Conservation (phyloP, 2,888 invertebrate species). For the Automeris io region DNA sequence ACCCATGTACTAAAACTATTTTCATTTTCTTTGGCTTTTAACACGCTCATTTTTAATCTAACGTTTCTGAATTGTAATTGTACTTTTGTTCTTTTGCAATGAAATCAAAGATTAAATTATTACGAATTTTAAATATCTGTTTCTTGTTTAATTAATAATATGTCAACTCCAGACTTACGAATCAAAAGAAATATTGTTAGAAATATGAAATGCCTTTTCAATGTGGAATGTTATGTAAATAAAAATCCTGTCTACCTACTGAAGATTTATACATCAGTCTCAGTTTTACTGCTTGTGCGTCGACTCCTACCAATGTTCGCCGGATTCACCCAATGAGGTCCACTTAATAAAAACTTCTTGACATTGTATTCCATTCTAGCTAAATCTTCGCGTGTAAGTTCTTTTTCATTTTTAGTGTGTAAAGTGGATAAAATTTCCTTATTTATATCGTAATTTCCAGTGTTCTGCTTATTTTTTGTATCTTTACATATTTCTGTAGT, state of each 20-base stretch:
- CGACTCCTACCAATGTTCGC: slow-evolving; percentile 49
- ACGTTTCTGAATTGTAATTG: no score
- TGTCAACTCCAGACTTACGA: background rate
- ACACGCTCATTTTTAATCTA: no score
- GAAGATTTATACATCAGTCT: slow-evolving; percentile 72
- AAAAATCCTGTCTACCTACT: slow-evolving; percentile 33
- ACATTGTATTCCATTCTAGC: slow-evolving; percentile 87
- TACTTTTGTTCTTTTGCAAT: no score
- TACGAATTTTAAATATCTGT: no score
- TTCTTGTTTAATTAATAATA: no score
- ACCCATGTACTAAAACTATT: no score
- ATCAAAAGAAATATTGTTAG: background rate
- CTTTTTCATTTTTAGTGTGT: slow-evolving; percentile 49
- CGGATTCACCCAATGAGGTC: slow-evolving; percentile 58
- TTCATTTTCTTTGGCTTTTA: no score
- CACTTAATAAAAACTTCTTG: slow-evolving; percentile 83
- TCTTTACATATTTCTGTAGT: slow-evolving; percentile 54
- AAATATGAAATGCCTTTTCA: background rate
- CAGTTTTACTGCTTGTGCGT: slow-evolving; percentile 73
- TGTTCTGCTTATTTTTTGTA: slow-evolving; percentile 34
- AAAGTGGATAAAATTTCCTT: slow-evolving; percentile 43
- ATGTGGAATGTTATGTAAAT: slow-evolving; percentile 25
- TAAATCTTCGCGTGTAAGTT: slow-evolving; percentile 76
- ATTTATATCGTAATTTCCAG: slow-evolving; percentile 35
- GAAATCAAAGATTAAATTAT: no score